phyloP scores from a whole-genome alignment of 2,888 invertebrate genomes.

The Lepidochitona cinerea region DNA sequence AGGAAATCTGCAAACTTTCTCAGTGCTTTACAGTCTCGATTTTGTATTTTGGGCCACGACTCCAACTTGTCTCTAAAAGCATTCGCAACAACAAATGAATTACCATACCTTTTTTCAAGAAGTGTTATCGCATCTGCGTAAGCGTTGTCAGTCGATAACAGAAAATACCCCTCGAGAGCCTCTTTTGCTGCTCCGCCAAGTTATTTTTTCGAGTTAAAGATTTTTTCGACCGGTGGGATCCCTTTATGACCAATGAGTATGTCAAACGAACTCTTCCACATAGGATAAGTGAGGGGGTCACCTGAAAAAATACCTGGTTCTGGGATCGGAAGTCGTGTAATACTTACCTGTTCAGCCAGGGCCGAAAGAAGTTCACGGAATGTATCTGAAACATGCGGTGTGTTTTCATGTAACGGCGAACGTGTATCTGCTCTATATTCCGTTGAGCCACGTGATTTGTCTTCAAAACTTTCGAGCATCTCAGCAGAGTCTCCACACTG shows the following conservation, averaged over 20 bases:
- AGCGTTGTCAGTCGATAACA: conserved; percentile 21
- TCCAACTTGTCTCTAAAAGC: conserved; percentile 27
- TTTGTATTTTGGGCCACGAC: conserved; percentile 25
- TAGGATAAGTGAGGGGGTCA: conserved; percentile 26
- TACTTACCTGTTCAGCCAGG: not conserved
- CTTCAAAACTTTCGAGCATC: too few species aligned
- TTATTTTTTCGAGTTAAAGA: conserved; percentile 34
- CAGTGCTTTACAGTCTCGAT: conserved; percentile 17
- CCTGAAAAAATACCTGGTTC: conserved; percentile 21
- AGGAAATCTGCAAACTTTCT: conserved; percentile 22
- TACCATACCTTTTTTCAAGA: conserved; percentile 27
- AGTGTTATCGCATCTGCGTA: conserved; percentile 22
- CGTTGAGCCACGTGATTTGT: too few species aligned
- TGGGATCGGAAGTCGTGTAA: conserved; percentile 15
- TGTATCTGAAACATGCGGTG: too few species aligned
- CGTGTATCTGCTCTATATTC: too few species aligned
- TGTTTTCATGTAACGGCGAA: too few species aligned
- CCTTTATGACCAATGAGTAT: conserved; percentile 27
- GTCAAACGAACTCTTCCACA: conserved; percentile 33
- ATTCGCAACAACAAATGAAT: conserved; percentile 28
- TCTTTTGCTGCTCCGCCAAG: conserved; percentile 28
- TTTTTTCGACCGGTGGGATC: conserved; percentile 25
- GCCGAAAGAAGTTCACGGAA: too few species aligned
- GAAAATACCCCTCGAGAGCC: conserved; percentile 33
- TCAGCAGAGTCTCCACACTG: too few species aligned